Evolutionary conservation across 1,140 invertebrate genomes (phyloP), one percentile per base, ranked within the genome.

Genomic region (Tetragonula clypearis): DNA sequence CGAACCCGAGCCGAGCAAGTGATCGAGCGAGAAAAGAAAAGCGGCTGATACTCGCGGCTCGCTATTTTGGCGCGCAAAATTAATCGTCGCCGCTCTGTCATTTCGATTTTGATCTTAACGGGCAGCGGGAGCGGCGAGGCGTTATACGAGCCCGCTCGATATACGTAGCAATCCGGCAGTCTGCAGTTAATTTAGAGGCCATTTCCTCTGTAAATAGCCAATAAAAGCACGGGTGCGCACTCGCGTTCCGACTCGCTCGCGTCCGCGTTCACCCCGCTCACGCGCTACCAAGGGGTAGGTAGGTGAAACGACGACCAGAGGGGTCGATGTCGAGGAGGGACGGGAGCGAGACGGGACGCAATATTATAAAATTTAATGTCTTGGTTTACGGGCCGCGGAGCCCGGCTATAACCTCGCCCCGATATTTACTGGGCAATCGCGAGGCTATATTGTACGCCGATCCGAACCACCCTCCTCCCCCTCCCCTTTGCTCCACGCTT

Each of bases 321-420:
- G 80, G 73, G n/a, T 58, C 35, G 84, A 86, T 69, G 82, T 86
- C 72, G 88, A 89, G 87, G 84, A 89, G 82, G 84, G 86, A 79
- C 77, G 80, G 85, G 82, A 72, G 89, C 91, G 86, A 90, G 86
- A 90, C 87, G 87, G 91, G 83, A 92, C 87, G 93, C 93, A 93
- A 94, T 95, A 95, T 95, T 95, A 95, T 95, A 95, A 95, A 95
- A 95, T 94, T 95, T 95, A 95, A 95, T 94, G 94, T 94, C 94
- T 94, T 94, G 93, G 93, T 95, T 95, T 94, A 95, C 93, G 94
- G 94, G 90, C 91, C 90, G 88, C 92, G 92, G 92, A 94, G 92
- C 92, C 92, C 87, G 92, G 92, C 92, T 94, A 93, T 94, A 93
- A 94, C 92, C 91, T 91, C 84, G 86, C 87, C 90, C 91, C 94